A percentile compares a stretch with the other conserved stretches of the same genome.
phyloP scores from a whole-genome alignment of 1,140 invertebrate species.

The silkworm (Bombyx mori) region ASM3026992v2 NC_085124.1:7435501-7436000 shows the following conservation, averaged over 20 bases:
- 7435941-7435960: neutral
- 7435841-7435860: constrained; percentile 64
- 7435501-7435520: too few relatives aligned
- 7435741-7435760: constrained; percentile 25
- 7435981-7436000: too few relatives aligned
- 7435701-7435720: constrained; percentile 1
- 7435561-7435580: too few relatives aligned
- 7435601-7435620: too few relatives aligned
- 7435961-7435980: too few relatives aligned
- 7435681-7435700: neutral
- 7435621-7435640: too few relatives aligned
- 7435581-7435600: too few relatives aligned
- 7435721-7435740: constrained; percentile 22
- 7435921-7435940: neutral
- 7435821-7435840: constrained; percentile 56
- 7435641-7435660: too few relatives aligned
- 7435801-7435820: constrained; percentile 69
- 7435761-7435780: constrained; percentile 36
- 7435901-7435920: too few relatives aligned
- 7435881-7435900: constrained; percentile 51
- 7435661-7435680: too few relatives aligned
- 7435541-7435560: too few relatives aligned
- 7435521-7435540: too few relatives aligned
- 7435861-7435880: constrained; percentile 67
- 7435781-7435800: constrained; percentile 50